Base-by-base conservation (phyloP, 1,140 invertebrate genomes). In the Magallana ariakensis region DNA sequence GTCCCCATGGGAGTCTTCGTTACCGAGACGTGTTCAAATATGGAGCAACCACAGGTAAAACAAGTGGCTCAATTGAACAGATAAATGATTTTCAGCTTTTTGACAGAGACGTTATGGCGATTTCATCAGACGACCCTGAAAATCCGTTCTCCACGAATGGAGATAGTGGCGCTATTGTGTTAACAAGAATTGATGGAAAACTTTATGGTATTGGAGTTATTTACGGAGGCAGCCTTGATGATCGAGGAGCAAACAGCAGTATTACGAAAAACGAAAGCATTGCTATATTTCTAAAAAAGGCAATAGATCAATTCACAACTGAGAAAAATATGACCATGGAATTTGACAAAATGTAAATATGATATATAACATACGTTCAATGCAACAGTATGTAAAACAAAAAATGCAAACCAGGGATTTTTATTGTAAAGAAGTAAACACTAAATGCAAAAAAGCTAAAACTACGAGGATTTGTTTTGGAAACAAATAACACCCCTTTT, bases 21-120 rank as follows among this genome's bases (percentile, higher is more conserved):
- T 9, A 75, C 22, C 10, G 26, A 75, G 11, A 75, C 22, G 66
- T 75, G 19, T 75, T 75, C 15, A 75, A 75, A 75, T 75, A 26
- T 26, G 66, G 66, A 75, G 66, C 66, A 33, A 22, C 66, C 9
- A 75, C 66, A 75, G 66, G 66, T 3, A 75, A 13, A 75, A 75
- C 66, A 10, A 26, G 13, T 11, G 66, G 66, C 9, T 10, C 4
- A 13, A 75, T 75, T 26, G 19, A 75, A 22, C 22, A 75, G 15
- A 75, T 75, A 22, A 13, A 75, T 75, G 22, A 75, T 75, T 75
- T 75, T 75, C 22, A 75, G 22, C 22, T 46, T 7, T 75, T 75
- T 26, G 66, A 13, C 33, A 13, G 22, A 26, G 22, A 75, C 2
- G 66, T 75, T 4, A 75, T 75, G 66, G 15, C 33, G 11, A 75